Base-by-base conservation (phyloP, 2,888 invertebrate genomes). In the Sialis lutaria region DNA sequence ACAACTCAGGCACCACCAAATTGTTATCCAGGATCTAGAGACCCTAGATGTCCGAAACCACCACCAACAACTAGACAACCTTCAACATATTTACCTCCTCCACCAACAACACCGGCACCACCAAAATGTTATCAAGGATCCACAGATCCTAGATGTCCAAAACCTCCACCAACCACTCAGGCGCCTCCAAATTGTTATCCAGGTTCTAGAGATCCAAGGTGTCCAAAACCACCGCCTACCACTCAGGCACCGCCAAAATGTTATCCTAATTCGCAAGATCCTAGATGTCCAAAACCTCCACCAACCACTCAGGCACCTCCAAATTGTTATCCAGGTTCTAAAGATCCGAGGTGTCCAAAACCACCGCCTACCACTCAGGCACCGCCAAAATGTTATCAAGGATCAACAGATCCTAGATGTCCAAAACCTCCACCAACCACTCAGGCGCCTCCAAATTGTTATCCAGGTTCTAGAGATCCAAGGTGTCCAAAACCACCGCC, bases 21-120 rank as follows among this genome's bases (percentile, higher is more conserved):
- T 1, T 64, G 64, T 48, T 60, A 56, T 42, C 62, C 61, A 3
- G 65, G 65, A 30, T 58, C 58, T 3, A 57, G 52, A 0, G 63
- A 64, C 48, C 58, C 61, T 0, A 50, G 61, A 13, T 63, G 62
- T 58, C 57, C 48, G 45, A 32, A 37, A 47, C 41, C 45, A 48
- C 49, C 58, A 9, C 22, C 22, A 2, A 22, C 22, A 22, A 22
- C 22, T 22, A 51, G 58, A 48, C 60, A 58, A 50, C 55, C 55
- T n/a, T 46, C 48, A 44, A 54, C 58, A 0, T 50, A 60, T 2
- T 63, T 62, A 42, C 61, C 61, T 0, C 53, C 49, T 1, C 57
- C 6, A 39, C 47, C 49, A 42, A 49, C 46, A 9, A 47, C 52
- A 40, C 57, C 58, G 5, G 50, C 56, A 6, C 51, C 51, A 4